Percentiles rank a stretch among this genome's conserved stretches.
Evolutionary conservation across 2,113 vertebrate genomes (phyloP).

Genomic region (Bos javanicus): DNA sequence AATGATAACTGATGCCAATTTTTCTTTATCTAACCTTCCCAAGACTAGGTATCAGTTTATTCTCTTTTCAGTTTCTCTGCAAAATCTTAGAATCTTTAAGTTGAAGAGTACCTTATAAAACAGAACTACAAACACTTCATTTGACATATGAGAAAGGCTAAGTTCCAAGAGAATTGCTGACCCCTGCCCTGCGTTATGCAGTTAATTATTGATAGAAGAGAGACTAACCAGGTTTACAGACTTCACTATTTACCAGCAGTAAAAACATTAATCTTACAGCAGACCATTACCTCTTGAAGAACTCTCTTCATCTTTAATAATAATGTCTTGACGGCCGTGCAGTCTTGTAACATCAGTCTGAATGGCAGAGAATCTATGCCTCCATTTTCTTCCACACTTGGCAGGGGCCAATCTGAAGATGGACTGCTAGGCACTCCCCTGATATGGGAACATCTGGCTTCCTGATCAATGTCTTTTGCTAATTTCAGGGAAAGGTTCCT

Average conservation of each 20-base stretch:
- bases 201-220: background rate
- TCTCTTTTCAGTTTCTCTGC: background rate
- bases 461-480: constrained; percentile 81
- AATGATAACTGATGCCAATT: background rate
- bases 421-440: constrained; percentile 80
- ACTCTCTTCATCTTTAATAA: constrained; percentile 94
- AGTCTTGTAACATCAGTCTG: constrained; percentile 96
- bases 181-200: background rate
- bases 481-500: constrained; percentile 85
- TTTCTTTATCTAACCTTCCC: background rate
- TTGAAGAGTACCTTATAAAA: background rate
- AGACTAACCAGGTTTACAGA: background rate
- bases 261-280: constrained; percentile 28
- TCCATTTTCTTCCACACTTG: constrained; percentile 85
- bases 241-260: background rate
- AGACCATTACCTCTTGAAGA: constrained; percentile 93
- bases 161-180: background rate
- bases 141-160: background rate
- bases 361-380: constrained; percentile 92
- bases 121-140: background rate
- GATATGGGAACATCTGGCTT: constrained; percentile 74
- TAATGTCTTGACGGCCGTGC: constrained; percentile 94
- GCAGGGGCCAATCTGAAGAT: constrained; percentile 83
- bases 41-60: background rate
- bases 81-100: background rate